These are phyloP conservation scores for Streptopelia turtur DNA, from an alignment of 2,797 vertebrate genomes.

Conservation along the genomic window DNA sequence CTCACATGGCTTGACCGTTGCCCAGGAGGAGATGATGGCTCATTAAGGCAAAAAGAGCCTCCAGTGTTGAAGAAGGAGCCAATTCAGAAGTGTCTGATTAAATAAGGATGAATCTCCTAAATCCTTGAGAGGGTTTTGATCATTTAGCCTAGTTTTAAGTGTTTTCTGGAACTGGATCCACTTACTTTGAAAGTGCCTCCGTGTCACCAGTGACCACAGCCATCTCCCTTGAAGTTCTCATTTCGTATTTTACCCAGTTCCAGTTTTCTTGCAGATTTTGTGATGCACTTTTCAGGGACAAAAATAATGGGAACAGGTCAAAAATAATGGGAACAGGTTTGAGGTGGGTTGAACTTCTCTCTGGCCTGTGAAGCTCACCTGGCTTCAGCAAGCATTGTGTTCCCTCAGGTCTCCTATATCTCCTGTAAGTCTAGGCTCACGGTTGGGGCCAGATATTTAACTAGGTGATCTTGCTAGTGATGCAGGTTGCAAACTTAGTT, in stretches of 20 bases:
- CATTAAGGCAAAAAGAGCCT: neutral
- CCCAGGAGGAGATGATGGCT: neutral
- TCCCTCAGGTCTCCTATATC: neutral
- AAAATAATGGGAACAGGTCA: neutral
- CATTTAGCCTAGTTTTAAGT: neutral
- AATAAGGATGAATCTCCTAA: neutral
- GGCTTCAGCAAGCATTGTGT: neutral
- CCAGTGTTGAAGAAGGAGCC: neutral
- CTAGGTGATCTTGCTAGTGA: neutral
- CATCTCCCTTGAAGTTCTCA: neutral
- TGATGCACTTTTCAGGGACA: neutral
- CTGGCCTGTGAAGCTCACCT: neutral
- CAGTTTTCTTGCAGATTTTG: neutral
- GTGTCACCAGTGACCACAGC: neutral
- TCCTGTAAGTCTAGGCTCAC: neutral
- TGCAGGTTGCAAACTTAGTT: neutral
- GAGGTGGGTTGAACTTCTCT: neutral
- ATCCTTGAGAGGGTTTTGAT: neutral
- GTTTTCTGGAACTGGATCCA: neutral
- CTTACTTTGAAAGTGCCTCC: neutral
- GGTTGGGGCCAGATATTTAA: neutral
- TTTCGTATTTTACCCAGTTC: neutral
- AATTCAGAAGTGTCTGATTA: fast-evolving
- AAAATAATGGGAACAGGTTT: neutral
- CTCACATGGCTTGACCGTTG: neutral